phyloP scores from a whole-genome alignment of 1,140 invertebrate species.

The Bathynomus jamesi region DNA sequence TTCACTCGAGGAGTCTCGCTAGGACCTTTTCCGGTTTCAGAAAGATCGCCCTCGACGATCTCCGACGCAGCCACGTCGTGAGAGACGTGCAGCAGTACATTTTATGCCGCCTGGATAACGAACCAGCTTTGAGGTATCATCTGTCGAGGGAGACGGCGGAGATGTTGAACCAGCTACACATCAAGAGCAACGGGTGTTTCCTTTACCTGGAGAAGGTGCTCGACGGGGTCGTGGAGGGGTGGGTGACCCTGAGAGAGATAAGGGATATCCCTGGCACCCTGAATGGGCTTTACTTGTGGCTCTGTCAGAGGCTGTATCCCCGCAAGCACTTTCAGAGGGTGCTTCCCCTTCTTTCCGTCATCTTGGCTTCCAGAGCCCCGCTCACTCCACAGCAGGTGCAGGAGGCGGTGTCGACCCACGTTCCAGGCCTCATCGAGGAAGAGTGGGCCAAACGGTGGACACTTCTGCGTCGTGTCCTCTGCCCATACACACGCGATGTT shows the following conservation, averaged over 20 bases:
- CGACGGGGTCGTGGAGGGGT: slow-evolving; percentile 85
- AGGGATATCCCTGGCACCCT: slow-evolving; percentile 88
- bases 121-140: slow-evolving; percentile 68
- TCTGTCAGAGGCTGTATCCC: slow-evolving; percentile 85
- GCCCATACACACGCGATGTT: slow-evolving; percentile 51
- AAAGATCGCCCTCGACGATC: slow-evolving; percentile 48
- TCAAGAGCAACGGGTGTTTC: slow-evolving; percentile 93
- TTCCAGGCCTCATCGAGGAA: slow-evolving; percentile 46
- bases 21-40: slow-evolving; percentile 88
- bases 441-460: slow-evolving; percentile 76
- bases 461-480: slow-evolving; percentile 63
- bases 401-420: slow-evolving; percentile 62
- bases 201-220: slow-evolving; percentile 87
- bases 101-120: slow-evolving; percentile 74
- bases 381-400: slow-evolving; percentile 71
- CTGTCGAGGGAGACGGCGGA: slow-evolving; percentile 79
- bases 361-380: slow-evolving; percentile 75
- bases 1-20: slow-evolving; percentile 54
- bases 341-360: slow-evolving; percentile 71
- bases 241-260: slow-evolving; percentile 74
- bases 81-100: slow-evolving; percentile 94
- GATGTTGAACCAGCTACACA: slow-evolving; percentile 88
- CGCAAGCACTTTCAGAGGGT: slow-evolving; percentile 81
- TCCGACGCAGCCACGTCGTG: slow-evolving; percentile 44
- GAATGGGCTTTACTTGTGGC: slow-evolving; percentile 89